phyloP scores from a whole-genome alignment of 2,888 invertebrate species.

The Urechis unicinctus region DNA sequence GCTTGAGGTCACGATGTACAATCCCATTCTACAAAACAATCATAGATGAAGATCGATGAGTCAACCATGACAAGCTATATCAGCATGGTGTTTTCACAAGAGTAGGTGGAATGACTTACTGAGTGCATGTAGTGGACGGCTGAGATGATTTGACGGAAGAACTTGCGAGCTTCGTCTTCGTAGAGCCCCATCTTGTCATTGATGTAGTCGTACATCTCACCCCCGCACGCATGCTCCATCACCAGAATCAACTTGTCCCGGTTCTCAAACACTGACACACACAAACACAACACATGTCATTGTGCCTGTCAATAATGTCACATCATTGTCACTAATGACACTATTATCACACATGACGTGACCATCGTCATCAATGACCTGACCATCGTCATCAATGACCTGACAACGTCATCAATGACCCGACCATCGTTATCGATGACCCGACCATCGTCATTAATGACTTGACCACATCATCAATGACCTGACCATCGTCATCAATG shows the following conservation, averaged over 20 bases:
- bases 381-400: too few relatives aligned
- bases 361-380: too few relatives aligned
- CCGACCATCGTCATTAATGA: too few relatives aligned
- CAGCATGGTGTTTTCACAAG: background rate
- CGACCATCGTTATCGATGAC: too few relatives aligned
- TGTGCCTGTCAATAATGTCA: too few relatives aligned
- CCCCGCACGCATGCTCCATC: conserved; percentile 98
- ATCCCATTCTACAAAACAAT: conserved; percentile 68
- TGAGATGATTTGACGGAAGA: conserved; percentile 93
- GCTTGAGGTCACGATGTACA: conserved; percentile 90
- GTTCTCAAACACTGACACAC: conserved; percentile 91
- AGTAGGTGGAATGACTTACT: conserved; percentile 37
- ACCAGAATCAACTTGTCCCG: conserved; percentile 98
- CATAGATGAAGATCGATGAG: too few relatives aligned
- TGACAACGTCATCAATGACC: too few relatives aligned
- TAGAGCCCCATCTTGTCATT: conserved; percentile 79
- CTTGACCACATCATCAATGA: too few relatives aligned
- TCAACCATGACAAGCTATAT: too few relatives aligned
- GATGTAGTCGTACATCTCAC: conserved; percentile 94
- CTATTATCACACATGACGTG: too few relatives aligned
- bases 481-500: too few relatives aligned
- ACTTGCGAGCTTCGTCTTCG: conserved; percentile 86
- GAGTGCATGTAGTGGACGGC: conserved; percentile 98
- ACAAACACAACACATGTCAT: conserved; percentile 1
- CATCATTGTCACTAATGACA: too few relatives aligned